Conservation (phyloP, 2,888 invertebrate species). For the Eupithecia vulgata region DNA sequence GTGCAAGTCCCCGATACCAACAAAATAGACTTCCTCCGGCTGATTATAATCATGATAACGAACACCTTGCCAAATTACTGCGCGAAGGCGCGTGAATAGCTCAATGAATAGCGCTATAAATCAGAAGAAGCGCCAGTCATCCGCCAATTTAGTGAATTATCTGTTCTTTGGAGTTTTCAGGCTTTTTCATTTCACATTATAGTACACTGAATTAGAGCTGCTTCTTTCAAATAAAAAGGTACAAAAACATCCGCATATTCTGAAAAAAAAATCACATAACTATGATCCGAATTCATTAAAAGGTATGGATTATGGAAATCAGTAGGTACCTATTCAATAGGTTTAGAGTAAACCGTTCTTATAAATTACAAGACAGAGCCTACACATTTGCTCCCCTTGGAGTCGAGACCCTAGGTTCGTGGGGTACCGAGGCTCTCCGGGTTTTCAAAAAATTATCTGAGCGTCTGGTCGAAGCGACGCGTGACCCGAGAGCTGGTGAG, state of each 20-base stretch:
- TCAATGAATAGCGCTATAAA: constrained; percentile 52
- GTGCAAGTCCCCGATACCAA: not conserved
- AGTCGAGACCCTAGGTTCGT: too few relatives aligned
- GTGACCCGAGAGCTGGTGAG: too few relatives aligned
- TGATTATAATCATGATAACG: not conserved
- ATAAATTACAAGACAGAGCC: too few relatives aligned
- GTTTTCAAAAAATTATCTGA: too few relatives aligned
- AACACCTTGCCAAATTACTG: constrained; percentile 27
- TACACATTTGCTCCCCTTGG: too few relatives aligned
- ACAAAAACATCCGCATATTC: not conserved
- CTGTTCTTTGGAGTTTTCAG: constrained; percentile 29
- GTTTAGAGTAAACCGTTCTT: too few relatives aligned
- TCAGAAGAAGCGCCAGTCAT: constrained; percentile 57
- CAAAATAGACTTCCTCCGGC: not conserved
- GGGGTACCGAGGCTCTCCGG: too few relatives aligned
- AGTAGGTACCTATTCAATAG: too few relatives aligned
- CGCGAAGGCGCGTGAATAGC: constrained; percentile 35
- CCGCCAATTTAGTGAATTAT: constrained; percentile 61
- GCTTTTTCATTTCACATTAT: constrained; percentile 6
- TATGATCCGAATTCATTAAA: not conserved
- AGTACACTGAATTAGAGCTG: not conserved
- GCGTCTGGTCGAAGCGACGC: too few relatives aligned
- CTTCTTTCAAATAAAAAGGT: not conserved
- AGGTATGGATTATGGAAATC: too few relatives aligned
- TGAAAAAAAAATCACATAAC: not conserved